Conservation (phyloP, 2,113 vertebrate genomes). For the Catharus minimus region DNA sequence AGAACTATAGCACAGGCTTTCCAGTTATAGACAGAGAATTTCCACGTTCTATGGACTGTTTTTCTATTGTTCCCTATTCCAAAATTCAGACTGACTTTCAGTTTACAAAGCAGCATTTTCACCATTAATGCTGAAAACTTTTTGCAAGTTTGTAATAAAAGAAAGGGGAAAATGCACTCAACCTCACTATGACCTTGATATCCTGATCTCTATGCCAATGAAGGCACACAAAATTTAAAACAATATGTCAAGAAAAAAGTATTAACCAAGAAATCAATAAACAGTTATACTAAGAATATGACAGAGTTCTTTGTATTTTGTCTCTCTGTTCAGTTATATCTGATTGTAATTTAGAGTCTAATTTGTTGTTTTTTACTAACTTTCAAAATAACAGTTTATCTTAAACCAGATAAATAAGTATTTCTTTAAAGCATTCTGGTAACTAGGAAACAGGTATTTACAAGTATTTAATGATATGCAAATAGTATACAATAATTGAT, state of each 20-base stretch:
- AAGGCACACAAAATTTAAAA: neutral
- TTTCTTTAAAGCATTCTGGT: neutral
- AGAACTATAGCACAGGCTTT: neutral
- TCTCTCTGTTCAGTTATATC: neutral
- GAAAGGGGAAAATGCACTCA: neutral
- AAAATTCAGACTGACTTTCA: neutral
- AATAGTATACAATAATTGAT: neutral
- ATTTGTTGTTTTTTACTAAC: neutral
- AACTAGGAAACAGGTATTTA: neutral
- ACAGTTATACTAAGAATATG: neutral
- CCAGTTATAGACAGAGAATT: neutral
- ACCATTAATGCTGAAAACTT: neutral
- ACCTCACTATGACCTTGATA: neutral
- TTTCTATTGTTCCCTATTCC: neutral
- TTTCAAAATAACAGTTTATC: neutral
- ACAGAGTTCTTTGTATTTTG: neutral
- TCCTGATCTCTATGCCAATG: neutral
- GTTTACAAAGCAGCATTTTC: neutral
- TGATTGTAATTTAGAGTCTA: neutral
- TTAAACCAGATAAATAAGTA: neutral
- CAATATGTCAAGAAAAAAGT: neutral
- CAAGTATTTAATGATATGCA: neutral
- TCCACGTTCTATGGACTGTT: neutral
- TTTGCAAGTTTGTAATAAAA: neutral
- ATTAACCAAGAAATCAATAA: neutral